Percentiles rank a stretch among this genome's conserved stretches.
Conservation (phyloP, 1,140 invertebrate species). For the Adelges cooleyi region DNA sequence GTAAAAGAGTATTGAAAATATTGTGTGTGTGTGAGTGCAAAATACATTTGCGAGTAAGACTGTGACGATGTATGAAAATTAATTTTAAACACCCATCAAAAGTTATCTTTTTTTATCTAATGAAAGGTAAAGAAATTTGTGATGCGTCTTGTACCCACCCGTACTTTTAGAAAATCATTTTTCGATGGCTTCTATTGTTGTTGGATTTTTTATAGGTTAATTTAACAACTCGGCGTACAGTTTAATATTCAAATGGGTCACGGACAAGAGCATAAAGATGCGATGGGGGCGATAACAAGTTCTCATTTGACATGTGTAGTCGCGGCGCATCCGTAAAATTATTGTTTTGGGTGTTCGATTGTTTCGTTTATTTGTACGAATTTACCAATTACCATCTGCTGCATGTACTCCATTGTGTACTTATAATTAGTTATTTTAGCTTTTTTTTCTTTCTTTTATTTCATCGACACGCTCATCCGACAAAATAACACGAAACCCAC, state of each 20-base stretch:
- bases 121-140: slow-evolving; percentile 24
- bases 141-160: not conserved
- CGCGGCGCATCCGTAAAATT: not conserved
- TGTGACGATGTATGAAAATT: slow-evolving; percentile 26
- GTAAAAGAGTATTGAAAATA: too few relatives aligned
- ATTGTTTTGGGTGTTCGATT: too few relatives aligned
- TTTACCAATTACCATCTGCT: too few relatives aligned
- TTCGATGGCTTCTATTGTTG: slow-evolving; percentile 16
- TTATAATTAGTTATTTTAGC: too few relatives aligned
- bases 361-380: too few relatives aligned
- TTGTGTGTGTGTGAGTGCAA: too few relatives aligned
- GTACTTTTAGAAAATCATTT: slow-evolving; percentile 16
- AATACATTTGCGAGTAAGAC: slow-evolving; percentile 5
- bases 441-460: too few relatives aligned
- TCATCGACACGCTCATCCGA: too few relatives aligned
- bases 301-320: slow-evolving; percentile 8
- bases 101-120: not conserved
- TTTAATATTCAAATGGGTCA: slow-evolving; percentile 15
- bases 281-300: slow-evolving; percentile 22
- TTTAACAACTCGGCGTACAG: not conserved
- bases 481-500: too few relatives aligned
- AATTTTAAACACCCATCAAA: slow-evolving; percentile 3
- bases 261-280: slow-evolving; percentile 10
- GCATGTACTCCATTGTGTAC: too few relatives aligned
- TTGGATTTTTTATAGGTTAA: slow-evolving; percentile 20